Percentiles rank a stretch among this genome's conserved stretches.
Evolutionary conservation across 2,797 vertebrate species (phyloP).

Genomic region (Lithobates pipiens): DNA sequence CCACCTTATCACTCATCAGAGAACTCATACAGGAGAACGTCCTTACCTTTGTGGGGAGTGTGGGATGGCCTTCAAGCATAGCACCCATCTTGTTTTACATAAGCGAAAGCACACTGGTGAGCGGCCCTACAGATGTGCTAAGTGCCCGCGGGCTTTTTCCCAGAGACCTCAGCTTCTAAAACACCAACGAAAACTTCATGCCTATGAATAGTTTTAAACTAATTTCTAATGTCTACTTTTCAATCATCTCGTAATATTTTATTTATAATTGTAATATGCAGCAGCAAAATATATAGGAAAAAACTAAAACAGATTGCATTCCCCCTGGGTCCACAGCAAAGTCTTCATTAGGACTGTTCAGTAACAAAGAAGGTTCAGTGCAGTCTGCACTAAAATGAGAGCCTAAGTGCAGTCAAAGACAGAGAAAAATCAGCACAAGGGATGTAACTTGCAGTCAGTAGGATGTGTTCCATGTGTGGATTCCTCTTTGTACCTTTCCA

Average conservation of each 20-base stretch:
- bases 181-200: slow-evolving; percentile 26
- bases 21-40: slow-evolving; percentile 67
- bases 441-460: too few species aligned
- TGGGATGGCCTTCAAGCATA: slow-evolving; percentile 71
- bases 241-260: not conserved
- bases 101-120: slow-evolving; percentile 71
- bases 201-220: not conserved
- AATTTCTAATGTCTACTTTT: not conserved
- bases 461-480: too few species aligned
- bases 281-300: too few species aligned
- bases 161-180: slow-evolving; percentile 41
- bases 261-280: too few species aligned
- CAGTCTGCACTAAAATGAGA: too few species aligned
- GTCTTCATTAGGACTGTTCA: too few species aligned
- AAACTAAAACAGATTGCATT: too few species aligned
- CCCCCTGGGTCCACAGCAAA: too few species aligned
- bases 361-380: too few species aligned
- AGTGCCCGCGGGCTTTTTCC: slow-evolving; percentile 54
- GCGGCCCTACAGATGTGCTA: slow-evolving; percentile 62
- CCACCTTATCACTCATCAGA: slow-evolving; percentile 63
- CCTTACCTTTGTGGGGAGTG: slow-evolving; percentile 70
- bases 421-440: too few species aligned
- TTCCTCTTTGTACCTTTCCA: too few species aligned
- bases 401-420: too few species aligned
- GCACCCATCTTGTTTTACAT: slow-evolving; percentile 70